Base-by-base conservation (phyloP, 1,140 invertebrate species). In the Dendroctonus ponderosae region DNA sequence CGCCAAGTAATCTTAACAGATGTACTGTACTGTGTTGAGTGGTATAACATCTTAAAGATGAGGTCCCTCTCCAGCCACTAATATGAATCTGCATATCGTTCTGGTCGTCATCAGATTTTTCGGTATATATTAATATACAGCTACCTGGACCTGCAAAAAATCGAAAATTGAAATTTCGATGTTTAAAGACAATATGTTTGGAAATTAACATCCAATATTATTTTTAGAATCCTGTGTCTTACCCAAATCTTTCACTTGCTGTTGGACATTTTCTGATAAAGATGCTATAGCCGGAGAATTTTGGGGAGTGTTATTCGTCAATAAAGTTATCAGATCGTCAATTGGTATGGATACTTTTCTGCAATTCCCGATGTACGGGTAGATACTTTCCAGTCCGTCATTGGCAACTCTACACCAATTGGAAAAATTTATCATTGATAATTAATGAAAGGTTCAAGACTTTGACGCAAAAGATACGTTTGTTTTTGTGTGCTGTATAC, bases 21-120 rank as follows among this genome's bases (percentile, higher is more conserved):
- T 97, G 95, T 41, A 93, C 83, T 14, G 93, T 86, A 76, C 95
- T 93, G 68, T 87, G 84, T 57, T 87, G 82, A 26, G 91, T 86
- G 12, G 95, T 89, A 78, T 97, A 98, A 11, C 91, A 92, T 41
- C 94, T 83, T 37, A 96, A 77, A 6, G 93, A 93, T 65, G 86
- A 87, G 7, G 87, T 90, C n/a, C 95, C 95, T 72, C 89, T 86
- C 94, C 95, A 97, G 0, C 93, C 94, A 58, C 93, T 93, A 48
- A 97, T 79, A 38, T 87, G 83, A 37, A 96, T 79, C 6, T 83
- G 82, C 51, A 91, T 81, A 14, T 74, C 77, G 57, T 74, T 71
- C 53, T 73, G 70, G 26, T 71, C 68, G 58, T 80, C 74, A 3
- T 81, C 77, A 14, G 79, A 76, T 49, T 82, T 71, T 70, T 90